Evolutionary conservation across 2,113 vertebrate genomes (phyloP), one percentile per base, ranked within the genome.

Genomic region (Erpornis zantholeuca): DNA sequence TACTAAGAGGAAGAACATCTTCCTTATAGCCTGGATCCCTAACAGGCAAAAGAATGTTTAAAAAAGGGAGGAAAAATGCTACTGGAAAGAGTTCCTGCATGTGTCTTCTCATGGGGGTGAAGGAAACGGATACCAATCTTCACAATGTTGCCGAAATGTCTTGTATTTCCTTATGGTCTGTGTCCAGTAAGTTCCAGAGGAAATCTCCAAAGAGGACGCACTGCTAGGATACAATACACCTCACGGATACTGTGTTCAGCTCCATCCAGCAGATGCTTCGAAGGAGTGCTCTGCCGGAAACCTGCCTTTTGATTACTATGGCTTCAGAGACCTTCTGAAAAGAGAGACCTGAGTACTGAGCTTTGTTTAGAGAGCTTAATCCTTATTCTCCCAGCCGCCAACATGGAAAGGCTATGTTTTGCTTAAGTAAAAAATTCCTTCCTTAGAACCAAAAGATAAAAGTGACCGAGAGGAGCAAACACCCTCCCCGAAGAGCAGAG

Each of bases 291-390:
- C 56, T 2, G 33, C 63, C 88, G 92, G 89, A 96, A 97, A 94
- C 79, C 63, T 89, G 92, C 82, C 95, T 93, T 90, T 88, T 72
- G 71, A 92, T 96, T 84, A 85, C 65, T 64, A 44, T 42, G 65
- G 59, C 82, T 72, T 94, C 93, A 87, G 83, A 96, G 95, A 73
- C 56, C 18, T 68, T 72, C 80, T 94, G 90, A 95, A 97, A 93
- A 91, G 78, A 87, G 84, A 98, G 97, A 97, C 97, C 97, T 98
- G 98, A 97, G 97, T 83, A 82, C 96, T 96, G 89, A 97, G 78
- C 97, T 98, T 96, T 98, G 98, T 98, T 98, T 98, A 94, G 79
- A 97, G 94, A 98, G 98, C 86, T 73, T 94, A 97, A 98, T 98
- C 98, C 97, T 97, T 96, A 95, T 98, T 96, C 97, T 98, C 97